Conservation (phyloP, 2,888 invertebrate genomes). For the Empis stercorea region DNA sequence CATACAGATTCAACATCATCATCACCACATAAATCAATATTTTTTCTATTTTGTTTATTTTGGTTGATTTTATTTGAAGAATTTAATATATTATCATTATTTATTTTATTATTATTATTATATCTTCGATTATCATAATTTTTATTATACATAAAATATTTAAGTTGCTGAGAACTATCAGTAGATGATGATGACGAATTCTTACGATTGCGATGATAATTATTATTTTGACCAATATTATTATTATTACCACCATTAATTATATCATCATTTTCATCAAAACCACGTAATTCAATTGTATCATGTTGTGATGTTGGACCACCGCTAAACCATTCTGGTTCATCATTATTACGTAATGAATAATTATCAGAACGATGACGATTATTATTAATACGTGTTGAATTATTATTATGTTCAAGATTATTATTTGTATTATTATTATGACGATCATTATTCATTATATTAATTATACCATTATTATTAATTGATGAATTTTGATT, state of each 20-base stretch:
- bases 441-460: too few relatives aligned
- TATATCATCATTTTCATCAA: constrained; percentile 45
- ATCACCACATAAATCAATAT: constrained; percentile 2
- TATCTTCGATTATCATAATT: constrained; percentile 3
- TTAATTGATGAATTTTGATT: too few relatives aligned
- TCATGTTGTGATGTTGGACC: constrained; percentile 85
- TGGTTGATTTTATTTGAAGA: neutral
- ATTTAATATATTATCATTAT: constrained; percentile 1
- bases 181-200: constrained; percentile 10
- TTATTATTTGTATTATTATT: constrained; percentile 11
- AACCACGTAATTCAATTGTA: constrained; percentile 85
- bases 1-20: neutral
- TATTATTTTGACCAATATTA: constrained; percentile 3
- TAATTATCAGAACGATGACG: constrained; percentile 19
- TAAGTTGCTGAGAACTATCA: constrained; percentile 12
- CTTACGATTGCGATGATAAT: neutral
- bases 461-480: too few relatives aligned
- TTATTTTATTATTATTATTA: constrained; percentile 1
- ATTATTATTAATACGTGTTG: constrained; percentile 21
- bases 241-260: constrained; percentile 8
- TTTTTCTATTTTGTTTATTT: neutral
- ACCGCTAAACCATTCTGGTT: constrained; percentile 84
- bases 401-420: constrained; percentile 24
- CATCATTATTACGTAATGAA: constrained; percentile 46
- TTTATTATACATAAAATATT: constrained; percentile 9